Evolutionary conservation across 1,140 invertebrate genomes (phyloP).

Genomic region (Magallana ariakensis): DNA sequence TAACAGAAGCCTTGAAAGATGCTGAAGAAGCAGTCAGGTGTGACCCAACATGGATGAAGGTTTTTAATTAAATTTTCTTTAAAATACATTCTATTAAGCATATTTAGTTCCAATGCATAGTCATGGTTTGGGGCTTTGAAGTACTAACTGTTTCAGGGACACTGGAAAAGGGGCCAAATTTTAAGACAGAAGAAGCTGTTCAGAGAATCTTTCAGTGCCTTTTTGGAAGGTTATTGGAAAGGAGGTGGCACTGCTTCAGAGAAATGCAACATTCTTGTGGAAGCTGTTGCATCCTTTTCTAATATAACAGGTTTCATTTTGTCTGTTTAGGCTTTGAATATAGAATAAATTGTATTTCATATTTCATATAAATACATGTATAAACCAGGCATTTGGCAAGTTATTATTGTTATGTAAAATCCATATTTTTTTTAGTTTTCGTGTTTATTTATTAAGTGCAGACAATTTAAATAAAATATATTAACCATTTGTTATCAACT

Average conservation of each 20-base stretch:
- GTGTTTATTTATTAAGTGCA: no score
- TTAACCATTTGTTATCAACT: no score
- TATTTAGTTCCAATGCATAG: no score
- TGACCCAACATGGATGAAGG: constrained; percentile 61
- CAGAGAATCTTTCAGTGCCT: constrained; percentile 40
- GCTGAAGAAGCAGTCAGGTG: constrained; percentile 49
- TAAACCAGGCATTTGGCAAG: no score
- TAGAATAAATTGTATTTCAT: no score
- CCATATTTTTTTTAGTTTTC: no score
- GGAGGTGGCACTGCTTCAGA: constrained; percentile 21
- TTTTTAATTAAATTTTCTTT: background rate
- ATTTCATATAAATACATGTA: no score
- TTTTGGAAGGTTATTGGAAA: constrained; percentile 40
- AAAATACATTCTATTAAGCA: no score
- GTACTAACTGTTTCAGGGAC: no score
- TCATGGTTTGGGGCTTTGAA: background rate
- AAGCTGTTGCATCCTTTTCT: constrained; percentile 47
- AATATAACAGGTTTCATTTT: constrained; percentile 41
- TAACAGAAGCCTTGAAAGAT: constrained; percentile 49
- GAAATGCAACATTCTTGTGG: constrained; percentile 45
- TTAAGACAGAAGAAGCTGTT: constrained; percentile 24
- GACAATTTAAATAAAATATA: no score
- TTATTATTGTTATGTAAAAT: no score
- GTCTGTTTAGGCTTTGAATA: no score
- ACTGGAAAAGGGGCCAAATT: constrained; percentile 58